These are phyloP conservation scores for Lobophora halterata DNA, from an alignment of 2,888 invertebrate genomes.

Conservation along the genomic window DNA sequence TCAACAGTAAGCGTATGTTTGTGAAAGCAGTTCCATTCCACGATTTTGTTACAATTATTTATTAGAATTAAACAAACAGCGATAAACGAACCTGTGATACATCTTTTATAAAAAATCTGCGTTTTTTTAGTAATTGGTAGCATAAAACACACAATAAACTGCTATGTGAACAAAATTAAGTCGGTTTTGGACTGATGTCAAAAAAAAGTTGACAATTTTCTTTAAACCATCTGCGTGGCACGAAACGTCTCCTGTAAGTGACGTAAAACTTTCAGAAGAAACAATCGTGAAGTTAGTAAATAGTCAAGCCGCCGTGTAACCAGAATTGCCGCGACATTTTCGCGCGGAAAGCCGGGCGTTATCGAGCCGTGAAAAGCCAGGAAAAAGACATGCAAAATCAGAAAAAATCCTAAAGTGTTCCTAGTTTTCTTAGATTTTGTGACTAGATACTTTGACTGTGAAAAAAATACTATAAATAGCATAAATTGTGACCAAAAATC, in stretches of 20 bases:
- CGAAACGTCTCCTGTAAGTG: constrained; percentile 43
- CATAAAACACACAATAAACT: too few relatives aligned
- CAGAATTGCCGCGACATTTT: constrained; percentile 79
- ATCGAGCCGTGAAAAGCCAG: constrained; percentile 76
- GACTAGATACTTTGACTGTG: constrained; percentile 40
- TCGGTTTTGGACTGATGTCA: too few relatives aligned
- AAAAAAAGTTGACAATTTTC: not conserved
- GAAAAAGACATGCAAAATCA: constrained; percentile 59
- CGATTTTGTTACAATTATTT: too few relatives aligned
- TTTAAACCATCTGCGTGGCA: constrained; percentile 37
- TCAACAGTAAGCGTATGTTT: too few relatives aligned
- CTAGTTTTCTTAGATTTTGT: constrained; percentile 45
- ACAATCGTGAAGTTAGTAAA: constrained; percentile 73
- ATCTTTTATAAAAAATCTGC: too few relatives aligned
- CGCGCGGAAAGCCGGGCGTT: constrained; percentile 81
- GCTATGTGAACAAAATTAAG: constrained; percentile 33
- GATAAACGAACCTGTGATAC: too few relatives aligned
- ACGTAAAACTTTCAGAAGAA: constrained; percentile 73
- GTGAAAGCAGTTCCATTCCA: too few relatives aligned
- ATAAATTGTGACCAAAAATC: constrained; percentile 38
- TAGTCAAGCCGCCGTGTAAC: constrained; percentile 53
- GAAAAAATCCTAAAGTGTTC: constrained; percentile 43
- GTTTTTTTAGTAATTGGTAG: too few relatives aligned
- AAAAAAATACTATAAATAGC: constrained; percentile 42
- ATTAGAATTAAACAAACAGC: too few relatives aligned